Conservation (phyloP, 2,113 vertebrate genomes). For the Phycodurus eques region DNA sequence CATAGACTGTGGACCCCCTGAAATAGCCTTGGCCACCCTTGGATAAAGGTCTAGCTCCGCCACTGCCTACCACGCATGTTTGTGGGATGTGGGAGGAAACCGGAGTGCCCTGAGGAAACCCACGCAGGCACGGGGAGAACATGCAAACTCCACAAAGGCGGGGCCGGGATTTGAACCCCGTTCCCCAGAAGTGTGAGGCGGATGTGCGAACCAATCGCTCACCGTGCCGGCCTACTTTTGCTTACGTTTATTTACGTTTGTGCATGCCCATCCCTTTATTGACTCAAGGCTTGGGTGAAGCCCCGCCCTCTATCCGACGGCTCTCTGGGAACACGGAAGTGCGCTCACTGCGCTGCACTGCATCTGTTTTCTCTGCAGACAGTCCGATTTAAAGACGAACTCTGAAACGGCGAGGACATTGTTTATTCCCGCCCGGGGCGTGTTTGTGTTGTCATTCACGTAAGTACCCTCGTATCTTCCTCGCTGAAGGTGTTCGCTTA, state of each 20-base stretch:
- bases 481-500: background rate
- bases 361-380: constrained; percentile 17
- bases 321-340: constrained; percentile 51
- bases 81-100: too few relatives aligned
- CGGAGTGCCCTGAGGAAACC: too few relatives aligned
- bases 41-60: too few relatives aligned
- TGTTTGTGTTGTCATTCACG: constrained; percentile 24
- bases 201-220: too few relatives aligned
- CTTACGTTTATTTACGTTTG: background rate
- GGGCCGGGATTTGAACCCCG: too few relatives aligned
- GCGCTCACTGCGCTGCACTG: constrained; percentile 15
- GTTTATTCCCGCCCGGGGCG: constrained; percentile 16
- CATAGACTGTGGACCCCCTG: too few relatives aligned
- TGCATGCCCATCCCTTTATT: background rate
- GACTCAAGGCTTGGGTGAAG: constrained; percentile 11
- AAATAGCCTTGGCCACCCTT: too few relatives aligned
- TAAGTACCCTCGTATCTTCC: constrained; percentile 35
- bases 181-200: too few relatives aligned
- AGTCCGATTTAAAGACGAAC: background rate
- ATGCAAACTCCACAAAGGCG: too few relatives aligned
- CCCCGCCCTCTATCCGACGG: constrained; percentile 18
- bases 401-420: constrained; percentile 10
- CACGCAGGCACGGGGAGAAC: too few relatives aligned
- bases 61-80: too few relatives aligned
- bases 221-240: too few relatives aligned